Evolutionary conservation across 1,140 invertebrate genomes (phyloP).

Genomic region (Magallana angulata): DNA sequence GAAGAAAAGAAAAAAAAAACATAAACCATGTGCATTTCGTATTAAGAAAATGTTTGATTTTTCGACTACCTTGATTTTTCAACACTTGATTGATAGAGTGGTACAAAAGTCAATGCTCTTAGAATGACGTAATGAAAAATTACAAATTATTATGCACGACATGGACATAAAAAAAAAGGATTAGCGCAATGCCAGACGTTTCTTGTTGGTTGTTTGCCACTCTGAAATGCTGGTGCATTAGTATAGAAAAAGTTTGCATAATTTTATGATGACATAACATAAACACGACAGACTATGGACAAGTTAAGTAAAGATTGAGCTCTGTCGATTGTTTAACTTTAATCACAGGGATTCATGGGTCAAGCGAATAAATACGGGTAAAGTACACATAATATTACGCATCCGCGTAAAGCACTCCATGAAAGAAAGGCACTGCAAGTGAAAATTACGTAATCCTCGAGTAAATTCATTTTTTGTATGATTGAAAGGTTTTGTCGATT

Average conservation of each 20-base stretch:
- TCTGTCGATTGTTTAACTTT: constrained; percentile 26
- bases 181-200: too few species aligned
- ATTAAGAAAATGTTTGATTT: too few species aligned
- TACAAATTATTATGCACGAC: not conserved
- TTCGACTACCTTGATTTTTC: too few species aligned
- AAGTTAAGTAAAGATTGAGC: not conserved
- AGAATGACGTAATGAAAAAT: constrained; percentile 10
- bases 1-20: too few species aligned
- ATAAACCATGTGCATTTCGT: too few species aligned
- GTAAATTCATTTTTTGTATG: constrained; percentile 10
- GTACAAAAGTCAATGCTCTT: not conserved
- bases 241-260: not conserved
- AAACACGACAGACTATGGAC: not conserved
- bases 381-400: not conserved
- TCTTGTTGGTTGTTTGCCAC: too few species aligned
- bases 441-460: not conserved
- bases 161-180: not conserved
- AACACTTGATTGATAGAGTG: too few species aligned
- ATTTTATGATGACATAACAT: constrained; percentile 19
- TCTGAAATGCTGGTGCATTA: not conserved
- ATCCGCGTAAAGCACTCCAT: not conserved
- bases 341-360: not conserved
- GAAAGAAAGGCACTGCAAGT: not conserved
- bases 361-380: not conserved
- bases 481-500: constrained; percentile 15